Evolutionary conservation across 2,113 vertebrate genomes (phyloP).

Genomic region (Bolborhynchus lineola): DNA sequence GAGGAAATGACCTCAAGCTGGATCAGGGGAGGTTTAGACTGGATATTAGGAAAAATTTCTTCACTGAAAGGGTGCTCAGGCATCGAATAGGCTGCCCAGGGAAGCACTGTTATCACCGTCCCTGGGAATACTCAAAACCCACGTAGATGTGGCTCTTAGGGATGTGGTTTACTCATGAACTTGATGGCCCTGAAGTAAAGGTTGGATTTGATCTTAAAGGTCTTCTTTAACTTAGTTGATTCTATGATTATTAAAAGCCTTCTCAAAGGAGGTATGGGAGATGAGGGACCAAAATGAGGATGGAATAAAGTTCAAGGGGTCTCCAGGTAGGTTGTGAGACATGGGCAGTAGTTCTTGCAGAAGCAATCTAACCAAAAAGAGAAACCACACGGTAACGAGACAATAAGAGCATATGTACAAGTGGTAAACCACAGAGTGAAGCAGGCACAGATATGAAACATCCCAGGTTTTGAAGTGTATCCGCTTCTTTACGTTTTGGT

Average conservation of each 20-base stretch:
- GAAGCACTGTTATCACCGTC: background rate
- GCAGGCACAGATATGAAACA: background rate
- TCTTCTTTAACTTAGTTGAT: background rate
- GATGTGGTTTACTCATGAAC: background rate
- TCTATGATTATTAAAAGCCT: background rate
- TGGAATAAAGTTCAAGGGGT: background rate
- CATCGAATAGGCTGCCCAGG: background rate
- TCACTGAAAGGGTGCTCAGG: background rate
- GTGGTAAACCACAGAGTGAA: rapidly evolving
- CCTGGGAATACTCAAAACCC: background rate
- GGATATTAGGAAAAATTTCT: background rate
- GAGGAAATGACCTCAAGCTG: background rate
- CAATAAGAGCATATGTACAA: background rate
- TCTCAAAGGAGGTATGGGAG: background rate
- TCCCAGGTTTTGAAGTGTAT: background rate
- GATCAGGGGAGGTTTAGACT: background rate
- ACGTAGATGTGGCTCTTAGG: background rate
- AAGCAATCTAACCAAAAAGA: background rate
- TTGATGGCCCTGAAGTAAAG: background rate
- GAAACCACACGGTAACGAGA: background rate
- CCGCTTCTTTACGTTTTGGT: rapidly evolving
- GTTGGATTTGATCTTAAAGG: background rate
- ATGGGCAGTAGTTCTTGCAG: background rate
- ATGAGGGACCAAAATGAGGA: background rate
- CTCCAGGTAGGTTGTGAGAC: background rate